Evolutionary conservation across 2,797 vertebrate genomes (phyloP).

Genomic region (Chromobotia macracanthus): DNA sequence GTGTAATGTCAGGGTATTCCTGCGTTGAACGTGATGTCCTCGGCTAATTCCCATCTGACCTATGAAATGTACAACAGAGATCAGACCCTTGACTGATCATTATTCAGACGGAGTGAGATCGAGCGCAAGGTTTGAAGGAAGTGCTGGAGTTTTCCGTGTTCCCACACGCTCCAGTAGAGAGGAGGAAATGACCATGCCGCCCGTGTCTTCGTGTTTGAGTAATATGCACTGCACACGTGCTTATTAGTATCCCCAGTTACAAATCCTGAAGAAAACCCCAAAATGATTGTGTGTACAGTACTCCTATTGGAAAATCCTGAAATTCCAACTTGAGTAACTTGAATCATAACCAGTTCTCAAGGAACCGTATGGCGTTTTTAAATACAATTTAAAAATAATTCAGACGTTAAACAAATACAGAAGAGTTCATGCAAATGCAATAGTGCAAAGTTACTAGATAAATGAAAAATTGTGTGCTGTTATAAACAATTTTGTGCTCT

Average conservation of each 20-base stretch:
- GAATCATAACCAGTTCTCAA: background rate
- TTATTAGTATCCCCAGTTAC: background rate
- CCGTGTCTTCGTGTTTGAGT: background rate
- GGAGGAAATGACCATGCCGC: constrained; percentile 44
- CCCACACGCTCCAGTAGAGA: constrained; percentile 42
- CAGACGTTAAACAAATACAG: background rate
- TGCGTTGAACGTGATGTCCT: background rate
- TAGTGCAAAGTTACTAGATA: no score
- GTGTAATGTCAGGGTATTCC: background rate
- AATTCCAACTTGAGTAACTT: background rate
- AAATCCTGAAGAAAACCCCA: background rate
- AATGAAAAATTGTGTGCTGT: no score
- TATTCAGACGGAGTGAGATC: background rate
- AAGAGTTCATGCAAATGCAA: no score
- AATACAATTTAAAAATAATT: background rate
- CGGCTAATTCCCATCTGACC: background rate
- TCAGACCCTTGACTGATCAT: background rate
- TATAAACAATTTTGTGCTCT: no score
- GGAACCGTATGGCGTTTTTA: background rate
- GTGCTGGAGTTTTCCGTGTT: constrained; percentile 14
- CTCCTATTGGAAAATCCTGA: background rate
- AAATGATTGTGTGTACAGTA: background rate
- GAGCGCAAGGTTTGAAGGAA: constrained; percentile 6
- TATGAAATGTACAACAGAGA: background rate
- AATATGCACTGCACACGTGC: background rate